Base-by-base conservation (phyloP, 2,797 vertebrate species). In the Spizella passerina region DNA sequence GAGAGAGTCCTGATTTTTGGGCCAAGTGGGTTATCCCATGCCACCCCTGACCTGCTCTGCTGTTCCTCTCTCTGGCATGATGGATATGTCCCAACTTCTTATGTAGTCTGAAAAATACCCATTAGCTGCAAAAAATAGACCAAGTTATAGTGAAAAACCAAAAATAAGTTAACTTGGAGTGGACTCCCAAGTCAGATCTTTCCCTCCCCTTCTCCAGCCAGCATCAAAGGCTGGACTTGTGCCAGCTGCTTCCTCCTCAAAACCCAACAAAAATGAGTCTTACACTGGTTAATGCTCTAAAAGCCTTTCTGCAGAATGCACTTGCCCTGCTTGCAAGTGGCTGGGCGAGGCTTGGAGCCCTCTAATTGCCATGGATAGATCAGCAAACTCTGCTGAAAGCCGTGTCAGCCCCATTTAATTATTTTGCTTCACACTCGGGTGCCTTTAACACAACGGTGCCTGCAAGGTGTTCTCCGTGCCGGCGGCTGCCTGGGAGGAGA, bases 371-470 rank as follows among this genome's bases (percentile, higher is more conserved):
- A 55, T 7, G 79, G 81, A 56, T 22, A 82, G 86, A 76, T 59
- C 83, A 84, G 61, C 34, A 91, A 80, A 57, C 22, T 78, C 46
- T 68, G 70, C 3, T 50, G 68, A 77, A 90, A 89, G 76, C 81
- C 57, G 2, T 4, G 41, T 88, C 86, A 73, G 66, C 52, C 70
- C 55, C 52, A 19, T 85, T 77, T 88, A 87, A 96, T 94, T 92
- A 56, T 86, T 94, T 92, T 87, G 83, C 75, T 96, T 96, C 88
- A 91, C 84, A 78, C 88, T 85, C 1, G 27, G 22, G 26, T 83
- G 90, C 90, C 68, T 90, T 70, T 79, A 88, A 76, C 73, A 88
- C 70, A 90, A 20, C 77, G 69, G 66, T 26, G 77, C 41, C 68
- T 84, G 81, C 68, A 88, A 95, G 83, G 90, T 94, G 86, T 8